Percentiles rank a stretch among this genome's conserved stretches.
phyloP scores from a whole-genome alignment of 1,140 invertebrate genomes.

The Hermetia illucens region DNA sequence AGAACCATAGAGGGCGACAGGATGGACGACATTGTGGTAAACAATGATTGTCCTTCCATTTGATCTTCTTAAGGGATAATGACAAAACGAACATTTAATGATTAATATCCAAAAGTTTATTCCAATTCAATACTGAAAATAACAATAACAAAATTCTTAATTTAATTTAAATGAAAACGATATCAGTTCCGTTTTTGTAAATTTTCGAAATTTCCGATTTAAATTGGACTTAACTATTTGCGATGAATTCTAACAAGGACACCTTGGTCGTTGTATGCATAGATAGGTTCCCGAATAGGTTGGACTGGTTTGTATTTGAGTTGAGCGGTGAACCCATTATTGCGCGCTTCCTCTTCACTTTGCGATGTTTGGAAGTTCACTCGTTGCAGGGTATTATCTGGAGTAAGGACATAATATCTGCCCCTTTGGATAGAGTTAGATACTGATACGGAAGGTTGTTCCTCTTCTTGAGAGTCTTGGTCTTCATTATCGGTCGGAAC shows the following conservation, averaged over 20 bases:
- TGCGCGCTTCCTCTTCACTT: slow-evolving; percentile 8
- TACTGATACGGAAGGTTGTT: slow-evolving; percentile 2
- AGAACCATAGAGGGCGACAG: no score
- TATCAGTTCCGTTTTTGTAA: no score
- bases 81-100: no score
- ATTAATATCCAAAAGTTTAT: no score
- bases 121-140: no score
- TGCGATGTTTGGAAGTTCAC: slow-evolving; percentile 18
- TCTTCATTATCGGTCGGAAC: slow-evolving; percentile 1
- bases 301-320: slow-evolving; percentile 22
- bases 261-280: slow-evolving; percentile 19
- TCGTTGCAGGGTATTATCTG: slow-evolving; percentile 21
- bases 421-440: slow-evolving; percentile 10
- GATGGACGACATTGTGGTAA: no score
- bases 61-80: no score
- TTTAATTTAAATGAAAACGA: no score
- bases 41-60: no score
- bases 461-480: neutral
- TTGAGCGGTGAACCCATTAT: slow-evolving; percentile 20
- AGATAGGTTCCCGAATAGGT: slow-evolving; percentile 23
- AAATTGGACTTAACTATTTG: slow-evolving; percentile 6
- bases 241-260: slow-evolving; percentile 20
- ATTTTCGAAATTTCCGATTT: no score
- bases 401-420: slow-evolving; percentile 20
- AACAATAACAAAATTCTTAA: no score